These are phyloP conservation scores for Pollimyrus isidori DNA, from an alignment of 2,113 vertebrate species.

Conservation along the genomic window DNA sequence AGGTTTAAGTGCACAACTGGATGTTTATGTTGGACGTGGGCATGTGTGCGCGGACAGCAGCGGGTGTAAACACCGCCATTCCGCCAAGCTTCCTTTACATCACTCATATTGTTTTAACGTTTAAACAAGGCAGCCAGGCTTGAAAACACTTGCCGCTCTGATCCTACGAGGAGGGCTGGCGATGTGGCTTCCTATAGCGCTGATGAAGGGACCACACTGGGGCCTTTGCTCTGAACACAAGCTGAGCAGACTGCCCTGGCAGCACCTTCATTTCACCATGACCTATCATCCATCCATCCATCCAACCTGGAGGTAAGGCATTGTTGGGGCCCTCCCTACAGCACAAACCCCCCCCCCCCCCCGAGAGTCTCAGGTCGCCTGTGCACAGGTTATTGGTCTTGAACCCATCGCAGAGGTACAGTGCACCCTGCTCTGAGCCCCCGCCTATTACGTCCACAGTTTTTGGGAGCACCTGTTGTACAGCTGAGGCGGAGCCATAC, in stretches of 20 bases:
- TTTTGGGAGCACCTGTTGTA: conserved; percentile 1
- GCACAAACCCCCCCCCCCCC: background rate
- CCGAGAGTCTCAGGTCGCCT: background rate
- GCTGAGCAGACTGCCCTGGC: background rate
- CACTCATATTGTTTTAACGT: conserved; percentile 70
- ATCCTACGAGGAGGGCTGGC: conserved; percentile 63
- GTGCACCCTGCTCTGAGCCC: background rate
- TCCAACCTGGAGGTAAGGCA: background rate
- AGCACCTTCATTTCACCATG: background rate
- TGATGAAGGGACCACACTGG: conserved; percentile 54
- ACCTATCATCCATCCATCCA: background rate
- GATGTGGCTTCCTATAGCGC: conserved; percentile 49
- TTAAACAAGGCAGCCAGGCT: conserved; percentile 48
- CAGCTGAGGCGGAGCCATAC: background rate
- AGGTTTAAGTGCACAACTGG: conserved; percentile 67
- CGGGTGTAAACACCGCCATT: conserved; percentile 70
- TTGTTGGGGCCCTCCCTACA: background rate
- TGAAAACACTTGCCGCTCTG: conserved; percentile 60
- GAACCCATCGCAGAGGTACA: background rate
- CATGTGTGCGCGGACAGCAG: conserved; percentile 69
- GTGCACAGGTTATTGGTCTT: background rate
- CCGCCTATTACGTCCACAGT: background rate
- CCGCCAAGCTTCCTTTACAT: conserved; percentile 73
- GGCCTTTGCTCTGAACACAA: conserved; percentile 51
- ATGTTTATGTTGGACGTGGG: conserved; percentile 74